Evolutionary conservation across 1,140 invertebrate species (phyloP).

Genomic region (Microplitis demolitor): DNA sequence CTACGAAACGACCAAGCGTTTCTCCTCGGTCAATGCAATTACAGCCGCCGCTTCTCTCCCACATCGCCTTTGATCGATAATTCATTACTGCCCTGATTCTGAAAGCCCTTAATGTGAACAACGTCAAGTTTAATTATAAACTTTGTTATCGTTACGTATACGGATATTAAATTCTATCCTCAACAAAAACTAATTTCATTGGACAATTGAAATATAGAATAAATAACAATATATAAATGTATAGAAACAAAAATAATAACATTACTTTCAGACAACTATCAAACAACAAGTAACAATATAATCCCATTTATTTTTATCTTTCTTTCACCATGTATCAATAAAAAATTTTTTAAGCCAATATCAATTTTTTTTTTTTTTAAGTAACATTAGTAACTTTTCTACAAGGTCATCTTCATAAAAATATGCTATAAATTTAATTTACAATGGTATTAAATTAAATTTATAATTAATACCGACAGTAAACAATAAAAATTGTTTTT

Average conservation of each 20-base stretch:
- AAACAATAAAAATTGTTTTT: too few species aligned
- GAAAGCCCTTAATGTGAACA: slow-evolving; percentile 16
- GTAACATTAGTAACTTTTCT: too few species aligned
- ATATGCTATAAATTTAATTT: too few species aligned
- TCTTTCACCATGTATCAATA: too few species aligned
- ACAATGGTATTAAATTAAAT: too few species aligned
- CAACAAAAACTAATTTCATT: background rate
- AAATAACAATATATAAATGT: background rate
- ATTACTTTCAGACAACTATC: background rate
- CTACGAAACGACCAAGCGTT: slow-evolving; percentile 14
- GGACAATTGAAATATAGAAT: background rate
- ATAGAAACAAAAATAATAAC: background rate
- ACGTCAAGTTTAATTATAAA: slow-evolving; percentile 27
- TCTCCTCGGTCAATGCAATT: slow-evolving; percentile 19
- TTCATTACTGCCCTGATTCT: slow-evolving; percentile 26
- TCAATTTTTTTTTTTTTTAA: too few species aligned
- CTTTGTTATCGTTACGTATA: slow-evolving; percentile 8
- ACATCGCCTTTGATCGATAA: slow-evolving; percentile 24
- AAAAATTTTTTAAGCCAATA: too few species aligned
- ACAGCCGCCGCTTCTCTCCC: slow-evolving; percentile 2
- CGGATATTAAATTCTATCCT: slow-evolving; percentile 8
- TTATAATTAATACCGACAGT: too few species aligned
- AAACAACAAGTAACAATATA: too few species aligned
- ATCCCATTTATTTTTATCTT: too few species aligned
- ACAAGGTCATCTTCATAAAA: too few species aligned